Evolutionary conservation across 1,140 invertebrate species (phyloP), one percentile per base, ranked within the genome.

Genomic region (Diachasmimorpha longicaudata): DNA sequence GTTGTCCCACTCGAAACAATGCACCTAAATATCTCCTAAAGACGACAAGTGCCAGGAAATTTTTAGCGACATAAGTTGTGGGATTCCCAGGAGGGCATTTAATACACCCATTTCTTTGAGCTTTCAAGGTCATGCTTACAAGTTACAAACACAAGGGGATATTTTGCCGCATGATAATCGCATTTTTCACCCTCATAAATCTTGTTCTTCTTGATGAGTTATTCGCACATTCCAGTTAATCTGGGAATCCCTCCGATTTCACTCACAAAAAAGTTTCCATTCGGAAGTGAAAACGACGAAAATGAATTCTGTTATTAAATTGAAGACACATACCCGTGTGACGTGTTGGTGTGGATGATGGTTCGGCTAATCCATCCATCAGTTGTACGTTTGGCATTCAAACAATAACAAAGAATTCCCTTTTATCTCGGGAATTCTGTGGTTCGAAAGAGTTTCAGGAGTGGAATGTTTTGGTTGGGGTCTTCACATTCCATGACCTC

Each of bases 391-490:
- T 14, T 9, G 46, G 46, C 6, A 16, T 11, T 5, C 14, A 48
- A 48, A 48, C 46, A 48, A 48, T 48, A 48, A 48, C 46, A 48
- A 48, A 48, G 46, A 48, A 8, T 48, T 48, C 4, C 46, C 46
- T 14, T 9, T 48, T 48, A 16, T 14, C 46, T 48, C 46, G 46
- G 14, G 13, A 4, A 48, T 48, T 14, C 46, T 48, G 46, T 48
- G 6, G 37, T 31, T 73, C 19, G 58, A 39, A 58, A 25, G 4
- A 48, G 13, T 48, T 48, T 16, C 46, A 48, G 14, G 36, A 48
- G 42, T 39, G 48, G 46, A 72, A 37, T 72, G 70, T n/a, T 19
- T 81, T 74, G 80, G 78, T 16, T 66, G 80, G 19, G 74, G 72
- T 63, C 48, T 70, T 25, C 44, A 71, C 16, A 46, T 78, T 66